Evolutionary conservation across 2,888 invertebrate genomes (phyloP), one percentile per base, ranked within the genome.

Genomic region (Ditula angustiorana): DNA sequence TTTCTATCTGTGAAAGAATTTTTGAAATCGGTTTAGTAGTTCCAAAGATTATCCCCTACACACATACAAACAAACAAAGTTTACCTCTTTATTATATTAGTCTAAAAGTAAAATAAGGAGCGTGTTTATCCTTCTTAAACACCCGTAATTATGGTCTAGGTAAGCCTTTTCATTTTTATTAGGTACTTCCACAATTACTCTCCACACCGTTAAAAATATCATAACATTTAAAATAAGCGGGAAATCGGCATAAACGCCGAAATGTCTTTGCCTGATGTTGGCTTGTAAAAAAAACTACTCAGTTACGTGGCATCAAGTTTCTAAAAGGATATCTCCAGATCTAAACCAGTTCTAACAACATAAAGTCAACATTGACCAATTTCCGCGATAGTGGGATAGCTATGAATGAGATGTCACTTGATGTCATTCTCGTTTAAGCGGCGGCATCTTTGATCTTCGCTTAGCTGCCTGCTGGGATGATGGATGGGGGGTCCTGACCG

Each of bases 391-490:
- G 21, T 21, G 10, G 7, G 5, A n/a, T n/a, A n/a, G n/a, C 13
- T 44, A 3, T 46, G 41, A 41, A 41, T 41, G 41, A 41, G 46
- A 46, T 26, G 49, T 16, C 49, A 26, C 23, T 41, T n/a, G n/a
- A n/a, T n/a, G n/a, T n/a, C n/a, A n/a, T n/a, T n/a, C n/a, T n/a
- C n/a, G n/a, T n/a, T 33, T 19, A 41, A 10, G 3, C 28, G n/a
- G 49, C 26, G 26, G 13, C 13, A 26, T 26, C 49, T 49, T 49
- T 49, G 49, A 49, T 26, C 26, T 49, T 1, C 49, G 26, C 11
- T 49, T 26, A 24, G 49, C 16, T 26, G 49, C 49, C 49, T n/a
- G 49, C 49, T 2, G 49, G 3, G 24, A 26, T 49, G 49, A 49
- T 26, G 49, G 49, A 49, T 49, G 49, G 16, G 26, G 2, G n/a